Percentiles rank a stretch among this genome's conserved stretches.
phyloP scores from a whole-genome alignment of 2,888 invertebrate species.

The Andrena praecox region DNA sequence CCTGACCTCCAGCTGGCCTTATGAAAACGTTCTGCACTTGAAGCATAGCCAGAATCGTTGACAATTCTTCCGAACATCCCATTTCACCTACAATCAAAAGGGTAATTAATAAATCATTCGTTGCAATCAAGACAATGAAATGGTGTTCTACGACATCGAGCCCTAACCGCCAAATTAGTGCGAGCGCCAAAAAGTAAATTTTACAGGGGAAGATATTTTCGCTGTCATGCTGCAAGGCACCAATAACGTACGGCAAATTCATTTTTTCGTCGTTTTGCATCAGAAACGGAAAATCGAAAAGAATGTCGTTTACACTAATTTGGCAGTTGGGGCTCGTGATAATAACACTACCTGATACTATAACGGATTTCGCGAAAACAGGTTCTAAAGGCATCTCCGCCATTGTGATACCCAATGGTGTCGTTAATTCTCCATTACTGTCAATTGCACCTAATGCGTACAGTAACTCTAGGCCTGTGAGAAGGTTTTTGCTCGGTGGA shows the following conservation, averaged over 20 bases:
- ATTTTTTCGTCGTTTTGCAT: too few relatives aligned
- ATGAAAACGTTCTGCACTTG: conserved; percentile 97
- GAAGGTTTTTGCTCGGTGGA: conserved; percentile 95
- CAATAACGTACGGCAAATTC: too few relatives aligned
- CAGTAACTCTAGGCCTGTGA: conserved; percentile 94
- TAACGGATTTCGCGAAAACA: conserved; percentile 93
- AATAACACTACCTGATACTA: conserved; percentile 88
- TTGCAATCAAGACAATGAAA: neutral
- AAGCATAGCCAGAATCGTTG: conserved; percentile 96
- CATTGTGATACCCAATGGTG: conserved; percentile 92
- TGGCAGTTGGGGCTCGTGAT: too few relatives aligned
- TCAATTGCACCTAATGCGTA: conserved; percentile 94
- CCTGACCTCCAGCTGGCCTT: conserved; percentile 90
- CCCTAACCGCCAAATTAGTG: too few relatives aligned
- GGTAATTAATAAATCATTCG: conserved; percentile 5
- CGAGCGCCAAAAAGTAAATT: too few relatives aligned
- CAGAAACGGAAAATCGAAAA: too few relatives aligned
- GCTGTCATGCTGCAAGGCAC: too few relatives aligned
- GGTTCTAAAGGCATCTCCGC: conserved; percentile 97
- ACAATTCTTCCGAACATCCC: conserved; percentile 96
- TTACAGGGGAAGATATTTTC: too few relatives aligned
- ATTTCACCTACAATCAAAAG: conserved; percentile 88
- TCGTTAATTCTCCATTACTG: conserved; percentile 91
- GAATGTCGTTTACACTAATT: too few relatives aligned
- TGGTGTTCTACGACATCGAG: too few relatives aligned